phyloP scores from a whole-genome alignment of 2,888 invertebrate species.

The Labia minor region DNA sequence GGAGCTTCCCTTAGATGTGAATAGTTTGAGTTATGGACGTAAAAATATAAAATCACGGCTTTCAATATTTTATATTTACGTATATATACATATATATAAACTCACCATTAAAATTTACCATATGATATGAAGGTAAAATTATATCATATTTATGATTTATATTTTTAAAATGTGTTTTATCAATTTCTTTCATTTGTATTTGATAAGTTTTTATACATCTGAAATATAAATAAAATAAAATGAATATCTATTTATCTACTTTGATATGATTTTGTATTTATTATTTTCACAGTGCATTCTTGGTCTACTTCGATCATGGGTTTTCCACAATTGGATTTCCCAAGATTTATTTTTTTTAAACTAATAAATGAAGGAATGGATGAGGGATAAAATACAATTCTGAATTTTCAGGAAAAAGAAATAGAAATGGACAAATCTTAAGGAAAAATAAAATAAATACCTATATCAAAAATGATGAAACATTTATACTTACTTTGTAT shows the following conservation, averaged over 20 bases:
- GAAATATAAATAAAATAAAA: not conserved
- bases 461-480: too few species aligned
- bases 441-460: too few species aligned
- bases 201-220: not conserved
- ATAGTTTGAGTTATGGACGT: too few species aligned
- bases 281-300: not conserved
- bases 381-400: not conserved
- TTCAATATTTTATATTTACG: too few species aligned
- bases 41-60: too few species aligned
- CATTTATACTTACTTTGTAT: conserved; percentile 30
- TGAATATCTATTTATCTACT: not conserved
- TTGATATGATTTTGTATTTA: not conserved
- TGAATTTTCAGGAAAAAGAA: not conserved
- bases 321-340: not conserved
- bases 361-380: not conserved
- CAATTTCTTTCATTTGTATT: not conserved
- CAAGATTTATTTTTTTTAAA: not conserved
- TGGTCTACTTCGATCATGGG: not conserved
- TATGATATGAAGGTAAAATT: too few species aligned
- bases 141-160: too few species aligned
- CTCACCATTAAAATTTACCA: too few species aligned
- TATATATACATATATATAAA: too few species aligned
- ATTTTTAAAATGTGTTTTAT: too few species aligned
- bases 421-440: too few species aligned
- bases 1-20: too few species aligned